Evolutionary conservation across 2,888 invertebrate genomes (phyloP).

Genomic region (Hymenopus coronatus): DNA sequence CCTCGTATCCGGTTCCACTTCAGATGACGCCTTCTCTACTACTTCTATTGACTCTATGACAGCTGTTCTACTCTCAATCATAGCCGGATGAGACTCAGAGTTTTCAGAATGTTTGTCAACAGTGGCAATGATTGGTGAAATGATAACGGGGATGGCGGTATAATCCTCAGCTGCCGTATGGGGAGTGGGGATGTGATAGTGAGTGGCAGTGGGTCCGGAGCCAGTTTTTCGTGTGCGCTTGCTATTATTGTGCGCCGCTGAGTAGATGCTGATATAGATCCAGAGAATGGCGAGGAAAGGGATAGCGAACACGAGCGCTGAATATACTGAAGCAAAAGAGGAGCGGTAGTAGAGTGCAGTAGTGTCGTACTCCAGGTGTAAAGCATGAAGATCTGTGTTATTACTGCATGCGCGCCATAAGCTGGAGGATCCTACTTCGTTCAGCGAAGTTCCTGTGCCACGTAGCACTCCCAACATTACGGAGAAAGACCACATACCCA

Average conservation of each 20-base stretch:
- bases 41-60: neutral
- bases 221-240: constrained; percentile 54
- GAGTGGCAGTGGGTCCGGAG: constrained; percentile 49
- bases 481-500: neutral
- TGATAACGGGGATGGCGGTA: neutral
- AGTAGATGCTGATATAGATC: constrained; percentile 72
- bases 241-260: constrained; percentile 68
- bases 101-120: neutral
- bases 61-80: neutral
- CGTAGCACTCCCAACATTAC: neutral
- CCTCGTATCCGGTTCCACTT: neutral
- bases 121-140: neutral
- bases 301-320: constrained; percentile 50
- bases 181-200: neutral
- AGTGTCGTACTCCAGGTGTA: neutral
- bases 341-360: neutral
- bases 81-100: neutral
- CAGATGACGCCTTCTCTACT: neutral
- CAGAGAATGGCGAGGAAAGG: constrained; percentile 65
- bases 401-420: neutral
- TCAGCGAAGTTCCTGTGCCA: constrained; percentile 43
- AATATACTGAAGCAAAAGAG: constrained; percentile 47
- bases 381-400: neutral
- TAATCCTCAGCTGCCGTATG: neutral
- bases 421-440: neutral